phyloP scores from a whole-genome alignment of 2,113 vertebrate genomes.

The Gallinago media region DNA sequence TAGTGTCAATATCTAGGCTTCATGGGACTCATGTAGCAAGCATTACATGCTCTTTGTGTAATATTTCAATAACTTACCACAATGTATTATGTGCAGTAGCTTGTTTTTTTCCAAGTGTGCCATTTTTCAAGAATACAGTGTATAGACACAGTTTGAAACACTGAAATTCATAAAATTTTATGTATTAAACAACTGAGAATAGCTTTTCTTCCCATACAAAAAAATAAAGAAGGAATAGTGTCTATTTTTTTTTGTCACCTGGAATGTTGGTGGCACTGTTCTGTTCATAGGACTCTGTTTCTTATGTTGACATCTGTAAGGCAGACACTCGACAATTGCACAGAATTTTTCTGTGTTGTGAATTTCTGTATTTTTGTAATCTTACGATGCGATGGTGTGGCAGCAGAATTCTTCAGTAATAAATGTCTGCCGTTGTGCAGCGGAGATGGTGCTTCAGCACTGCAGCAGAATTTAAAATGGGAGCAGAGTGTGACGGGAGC shows the following conservation, averaged over 20 bases:
- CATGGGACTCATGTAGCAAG: neutral
- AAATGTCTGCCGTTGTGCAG: neutral
- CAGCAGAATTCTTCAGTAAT: neutral
- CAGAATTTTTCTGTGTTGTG: neutral
- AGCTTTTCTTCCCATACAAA: neutral
- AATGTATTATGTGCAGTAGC: neutral
- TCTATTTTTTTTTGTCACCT: neutral
- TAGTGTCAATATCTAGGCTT: neutral
- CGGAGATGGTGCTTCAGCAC: neutral
- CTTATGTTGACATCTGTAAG: neutral
- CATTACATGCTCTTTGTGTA: neutral
- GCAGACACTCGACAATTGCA: neutral
- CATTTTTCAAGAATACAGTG: neutral
- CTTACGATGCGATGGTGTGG: neutral
- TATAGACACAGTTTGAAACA: neutral
- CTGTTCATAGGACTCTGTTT: neutral
- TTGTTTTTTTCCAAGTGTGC: neutral
- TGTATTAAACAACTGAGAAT: neutral
- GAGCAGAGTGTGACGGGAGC: neutral
- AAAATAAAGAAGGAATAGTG: neutral
- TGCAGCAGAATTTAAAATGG: conserved; percentile 33
- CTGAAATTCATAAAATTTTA: neutral
- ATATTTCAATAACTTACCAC: neutral
- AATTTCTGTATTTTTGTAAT: neutral
- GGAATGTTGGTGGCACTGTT: neutral